Evolutionary conservation across 2,797 vertebrate genomes (phyloP).

Genomic region (Denticeps clupeoides): DNA sequence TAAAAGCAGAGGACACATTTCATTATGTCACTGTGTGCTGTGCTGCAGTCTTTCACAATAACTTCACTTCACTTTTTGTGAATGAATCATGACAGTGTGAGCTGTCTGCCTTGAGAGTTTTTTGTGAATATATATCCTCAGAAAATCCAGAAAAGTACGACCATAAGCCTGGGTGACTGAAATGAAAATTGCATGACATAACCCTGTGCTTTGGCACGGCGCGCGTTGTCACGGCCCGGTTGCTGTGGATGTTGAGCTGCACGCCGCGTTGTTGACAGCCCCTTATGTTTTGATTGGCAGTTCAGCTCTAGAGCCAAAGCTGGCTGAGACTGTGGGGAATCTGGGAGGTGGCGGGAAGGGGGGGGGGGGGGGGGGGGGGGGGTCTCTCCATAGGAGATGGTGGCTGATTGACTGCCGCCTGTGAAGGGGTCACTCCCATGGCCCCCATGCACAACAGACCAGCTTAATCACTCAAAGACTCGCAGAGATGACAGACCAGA

Average conservation of each 20-base stretch:
- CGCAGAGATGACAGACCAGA: neutral
- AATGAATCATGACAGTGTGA: too few species aligned
- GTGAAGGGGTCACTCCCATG: neutral
- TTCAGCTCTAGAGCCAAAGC: neutral
- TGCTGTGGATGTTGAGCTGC: neutral
- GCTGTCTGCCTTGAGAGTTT: too few species aligned
- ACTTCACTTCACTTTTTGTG: too few species aligned
- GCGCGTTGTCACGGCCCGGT: neutral
- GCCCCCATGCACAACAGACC: neutral
- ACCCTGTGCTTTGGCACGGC: neutral
- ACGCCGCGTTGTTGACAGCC: neutral
- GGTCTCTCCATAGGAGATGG: neutral
- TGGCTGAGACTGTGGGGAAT: neutral
- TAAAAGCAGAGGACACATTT: too few species aligned
- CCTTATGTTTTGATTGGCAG: constrained; percentile 27
- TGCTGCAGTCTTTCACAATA: too few species aligned
- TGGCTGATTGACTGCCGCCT: constrained; percentile 4
- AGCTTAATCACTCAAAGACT: neutral
- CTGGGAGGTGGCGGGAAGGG: neutral
- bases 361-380: neutral
- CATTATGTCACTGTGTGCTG: too few species aligned
- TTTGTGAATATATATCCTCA: too few species aligned
- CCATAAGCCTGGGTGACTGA: neutral
- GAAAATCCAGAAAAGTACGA: constrained; percentile 1
- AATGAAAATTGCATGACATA: constrained; percentile 1